Evolutionary conservation across 2,797 vertebrate genomes (phyloP).

Genomic region (Vultur gryphus): DNA sequence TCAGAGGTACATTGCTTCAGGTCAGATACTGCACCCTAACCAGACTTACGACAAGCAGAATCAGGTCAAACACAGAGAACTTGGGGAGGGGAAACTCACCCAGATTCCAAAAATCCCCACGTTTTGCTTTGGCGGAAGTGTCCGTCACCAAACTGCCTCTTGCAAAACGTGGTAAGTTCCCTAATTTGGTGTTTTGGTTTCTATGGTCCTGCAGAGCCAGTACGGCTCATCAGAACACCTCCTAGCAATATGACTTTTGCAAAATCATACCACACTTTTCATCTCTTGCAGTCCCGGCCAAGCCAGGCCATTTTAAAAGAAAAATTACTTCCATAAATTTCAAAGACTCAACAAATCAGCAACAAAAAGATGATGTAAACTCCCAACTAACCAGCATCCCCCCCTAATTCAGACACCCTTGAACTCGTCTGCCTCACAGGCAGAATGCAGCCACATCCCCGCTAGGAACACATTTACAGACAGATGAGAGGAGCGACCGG

Average conservation of each 20-base stretch:
- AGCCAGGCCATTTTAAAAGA: background rate
- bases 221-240: background rate
- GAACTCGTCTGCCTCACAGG: background rate
- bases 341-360: background rate
- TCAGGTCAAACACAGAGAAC: background rate
- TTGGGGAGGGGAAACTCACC: background rate
- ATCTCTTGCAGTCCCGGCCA: background rate
- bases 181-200: background rate
- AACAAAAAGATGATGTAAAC: background rate
- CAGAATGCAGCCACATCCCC: background rate
- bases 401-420: background rate
- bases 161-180: conserved; percentile 14
- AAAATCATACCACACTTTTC: background rate
- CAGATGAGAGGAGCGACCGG: fast-evolving
- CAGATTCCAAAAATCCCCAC: background rate
- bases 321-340: background rate
- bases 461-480: fast-evolving
- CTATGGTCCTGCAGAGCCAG: background rate
- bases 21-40: background rate
- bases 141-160: background rate
- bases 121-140: background rate
- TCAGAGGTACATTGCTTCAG: background rate
- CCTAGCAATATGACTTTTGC: background rate
- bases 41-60: background rate
- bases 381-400: fast-evolving